These are phyloP conservation scores for Phthorimaea operculella DNA, from an alignment of 1,140 invertebrate species.

Conservation along the genomic window DNA sequence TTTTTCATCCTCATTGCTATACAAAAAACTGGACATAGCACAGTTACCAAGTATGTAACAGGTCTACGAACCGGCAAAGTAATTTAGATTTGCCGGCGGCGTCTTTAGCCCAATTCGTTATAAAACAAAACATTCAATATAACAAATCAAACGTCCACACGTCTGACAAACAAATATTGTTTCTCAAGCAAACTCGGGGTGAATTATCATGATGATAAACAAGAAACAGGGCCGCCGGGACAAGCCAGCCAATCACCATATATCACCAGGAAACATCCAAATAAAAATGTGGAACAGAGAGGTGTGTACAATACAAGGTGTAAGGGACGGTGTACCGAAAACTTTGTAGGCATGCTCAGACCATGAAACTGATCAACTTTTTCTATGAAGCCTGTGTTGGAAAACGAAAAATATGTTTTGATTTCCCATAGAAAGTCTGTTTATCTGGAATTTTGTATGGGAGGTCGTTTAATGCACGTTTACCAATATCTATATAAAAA, in stretches of 20 bases:
- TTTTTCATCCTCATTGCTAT: constrained; percentile 32
- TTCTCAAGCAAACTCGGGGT: constrained; percentile 38
- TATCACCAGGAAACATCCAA: constrained; percentile 49
- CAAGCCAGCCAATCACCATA: constrained; percentile 64
- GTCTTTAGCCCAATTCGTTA: constrained; percentile 46
- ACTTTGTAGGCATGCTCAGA: too few relatives aligned
- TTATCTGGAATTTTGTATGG: too few relatives aligned
- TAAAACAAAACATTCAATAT: constrained; percentile 49
- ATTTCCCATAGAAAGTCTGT: too few relatives aligned
- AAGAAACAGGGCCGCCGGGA: constrained; percentile 51
- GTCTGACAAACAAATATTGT: constrained; percentile 50
- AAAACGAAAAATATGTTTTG: too few relatives aligned
- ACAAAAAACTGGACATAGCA: constrained; percentile 30
- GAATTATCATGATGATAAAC: constrained; percentile 62
- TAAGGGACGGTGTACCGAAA: too few relatives aligned
- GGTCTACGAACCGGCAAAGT: constrained; percentile 33
- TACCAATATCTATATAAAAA: too few relatives aligned
- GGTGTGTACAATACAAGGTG: too few relatives aligned
- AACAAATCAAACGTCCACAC: constrained; percentile 40
- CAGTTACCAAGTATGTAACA: constrained; percentile 28
- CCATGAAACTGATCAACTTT: too few relatives aligned
- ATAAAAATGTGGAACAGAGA: constrained; percentile 61
- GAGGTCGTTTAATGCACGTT: too few relatives aligned
- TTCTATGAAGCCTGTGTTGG: too few relatives aligned
- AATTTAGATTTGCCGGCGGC: constrained; percentile 47